Evolutionary conservation across 1,140 invertebrate genomes (phyloP).

Genomic region (Hylyphantes graminicola): DNA sequence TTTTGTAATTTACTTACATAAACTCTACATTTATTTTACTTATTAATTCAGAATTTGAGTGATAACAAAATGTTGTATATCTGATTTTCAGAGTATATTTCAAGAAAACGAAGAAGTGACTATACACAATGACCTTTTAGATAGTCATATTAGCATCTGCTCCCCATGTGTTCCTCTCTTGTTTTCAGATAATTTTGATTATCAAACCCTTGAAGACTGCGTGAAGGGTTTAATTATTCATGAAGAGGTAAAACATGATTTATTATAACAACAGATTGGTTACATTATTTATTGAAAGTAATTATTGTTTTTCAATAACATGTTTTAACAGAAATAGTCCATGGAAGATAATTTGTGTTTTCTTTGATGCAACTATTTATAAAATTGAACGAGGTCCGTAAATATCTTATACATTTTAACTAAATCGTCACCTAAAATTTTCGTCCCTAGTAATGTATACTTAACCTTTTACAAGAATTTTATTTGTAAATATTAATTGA

Average conservation of each 20-base stretch:
- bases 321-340: background rate
- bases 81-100: constrained; percentile 74
- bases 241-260: constrained; percentile 77
- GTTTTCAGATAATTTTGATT: constrained; percentile 98
- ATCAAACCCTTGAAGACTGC: constrained; percentile 90
- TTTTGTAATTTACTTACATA: too few species aligned
- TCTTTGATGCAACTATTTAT: background rate
- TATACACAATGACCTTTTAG: constrained; percentile 80
- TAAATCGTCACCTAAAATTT: too few species aligned
- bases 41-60: too few species aligned
- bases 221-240: constrained; percentile 89
- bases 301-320: background rate
- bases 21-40: too few species aligned
- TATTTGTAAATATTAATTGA: too few species aligned
- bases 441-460: too few species aligned
- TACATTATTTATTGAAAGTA: background rate
- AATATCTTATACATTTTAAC: too few species aligned
- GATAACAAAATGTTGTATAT: constrained; percentile 1
- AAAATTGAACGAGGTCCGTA: too few species aligned
- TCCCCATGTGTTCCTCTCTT: constrained; percentile 86
- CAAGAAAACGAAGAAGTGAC: constrained; percentile 76
- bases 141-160: constrained; percentile 89
- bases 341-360: background rate
- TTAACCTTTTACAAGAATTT: too few species aligned
- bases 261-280: background rate